Evolutionary conservation across 2,888 invertebrate species (phyloP).

Genomic region (Amphiduros pacificus): DNA sequence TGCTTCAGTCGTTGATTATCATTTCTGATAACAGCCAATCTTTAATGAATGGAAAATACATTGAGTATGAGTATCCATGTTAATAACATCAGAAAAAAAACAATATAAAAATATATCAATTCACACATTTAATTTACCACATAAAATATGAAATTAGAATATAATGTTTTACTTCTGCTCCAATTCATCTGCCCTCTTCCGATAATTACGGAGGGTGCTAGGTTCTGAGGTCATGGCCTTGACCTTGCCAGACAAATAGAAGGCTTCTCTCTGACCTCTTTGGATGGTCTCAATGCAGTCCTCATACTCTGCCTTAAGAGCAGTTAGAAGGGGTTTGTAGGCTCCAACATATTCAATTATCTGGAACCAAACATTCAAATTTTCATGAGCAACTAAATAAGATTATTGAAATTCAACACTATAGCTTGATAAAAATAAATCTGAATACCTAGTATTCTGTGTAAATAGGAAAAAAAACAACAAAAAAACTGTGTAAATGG

Average conservation of each 20-base stretch:
- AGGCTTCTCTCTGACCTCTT: conserved; percentile 50
- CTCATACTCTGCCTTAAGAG: conserved; percentile 57
- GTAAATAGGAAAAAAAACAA: no score
- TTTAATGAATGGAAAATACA: no score
- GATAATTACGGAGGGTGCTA: conserved; percentile 53
- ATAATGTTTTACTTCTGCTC: conserved; percentile 46
- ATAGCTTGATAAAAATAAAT: no score
- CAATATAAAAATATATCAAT: neutral
- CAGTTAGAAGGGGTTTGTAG: conserved; percentile 52
- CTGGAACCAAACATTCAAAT: conserved; percentile 37
- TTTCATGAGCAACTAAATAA: no score
- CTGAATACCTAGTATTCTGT: no score
- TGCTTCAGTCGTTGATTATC: conserved; percentile 46
- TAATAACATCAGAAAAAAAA: no score
- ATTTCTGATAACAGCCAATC: conserved; percentile 42
- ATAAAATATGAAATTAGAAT: conserved; percentile 1
- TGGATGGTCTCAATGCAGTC: conserved; percentile 53
- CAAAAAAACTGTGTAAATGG: no score
- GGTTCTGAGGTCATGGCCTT: conserved; percentile 56
- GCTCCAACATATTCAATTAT: conserved; percentile 54
- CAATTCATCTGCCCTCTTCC: conserved; percentile 51
- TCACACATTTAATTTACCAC: neutral
- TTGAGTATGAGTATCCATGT: no score
- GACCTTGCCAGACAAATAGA: conserved; percentile 51
- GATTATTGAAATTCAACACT: no score